Evolutionary conservation across 2,797 vertebrate species (phyloP).

Genomic region (Oceanodroma leucorhoa): DNA sequence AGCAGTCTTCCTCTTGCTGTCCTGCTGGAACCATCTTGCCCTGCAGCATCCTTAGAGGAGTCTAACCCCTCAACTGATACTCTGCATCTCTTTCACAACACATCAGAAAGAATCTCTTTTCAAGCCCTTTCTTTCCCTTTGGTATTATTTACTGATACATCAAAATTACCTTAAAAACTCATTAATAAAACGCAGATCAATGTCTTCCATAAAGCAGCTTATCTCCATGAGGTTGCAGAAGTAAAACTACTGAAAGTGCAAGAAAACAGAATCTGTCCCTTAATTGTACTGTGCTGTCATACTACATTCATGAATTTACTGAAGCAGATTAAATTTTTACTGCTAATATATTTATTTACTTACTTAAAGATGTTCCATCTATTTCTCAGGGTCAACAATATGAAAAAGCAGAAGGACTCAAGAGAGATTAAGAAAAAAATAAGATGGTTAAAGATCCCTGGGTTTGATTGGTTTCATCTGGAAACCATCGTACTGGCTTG

Average conservation of each 20-base stretch:
- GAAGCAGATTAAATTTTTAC: background rate
- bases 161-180: background rate
- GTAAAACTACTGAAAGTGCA: background rate
- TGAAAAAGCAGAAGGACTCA: background rate
- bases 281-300: background rate
- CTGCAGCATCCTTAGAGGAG: background rate
- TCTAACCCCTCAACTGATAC: background rate
- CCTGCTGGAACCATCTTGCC: background rate
- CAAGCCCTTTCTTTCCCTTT: background rate
- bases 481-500: background rate
- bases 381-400: background rate
- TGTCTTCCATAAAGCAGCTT: background rate
- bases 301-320: background rate
- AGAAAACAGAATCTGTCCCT: background rate
- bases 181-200: background rate
- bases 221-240: background rate
- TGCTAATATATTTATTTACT: background rate
- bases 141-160: background rate
- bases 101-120: background rate
- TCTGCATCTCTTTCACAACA: background rate
- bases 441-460: background rate
- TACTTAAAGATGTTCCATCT: background rate
- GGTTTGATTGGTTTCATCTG: background rate
- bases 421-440: background rate
- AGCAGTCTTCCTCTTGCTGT: background rate